Conservation (phyloP, 2,797 vertebrate genomes). For the Smutsia gigantea region DNA sequence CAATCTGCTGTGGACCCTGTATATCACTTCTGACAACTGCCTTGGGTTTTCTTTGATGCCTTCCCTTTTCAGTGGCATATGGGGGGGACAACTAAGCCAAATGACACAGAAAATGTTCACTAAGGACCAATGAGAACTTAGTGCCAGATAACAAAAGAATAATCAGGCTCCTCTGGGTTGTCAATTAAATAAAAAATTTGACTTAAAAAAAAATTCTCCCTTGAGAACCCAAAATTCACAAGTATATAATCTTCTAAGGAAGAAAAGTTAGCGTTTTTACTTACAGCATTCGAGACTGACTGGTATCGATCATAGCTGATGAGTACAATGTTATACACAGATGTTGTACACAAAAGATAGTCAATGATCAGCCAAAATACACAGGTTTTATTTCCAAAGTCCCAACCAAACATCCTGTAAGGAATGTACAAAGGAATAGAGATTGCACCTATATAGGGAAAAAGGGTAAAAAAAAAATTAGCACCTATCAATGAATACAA, state of each 20-base stretch:
- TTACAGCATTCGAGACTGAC: conserved; percentile 93
- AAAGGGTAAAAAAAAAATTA: not conserved
- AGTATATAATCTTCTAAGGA: not conserved
- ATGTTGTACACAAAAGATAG: conserved; percentile 93
- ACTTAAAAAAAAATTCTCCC: not conserved
- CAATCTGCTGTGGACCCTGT: not conserved
- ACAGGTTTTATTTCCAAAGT: conserved; percentile 88
- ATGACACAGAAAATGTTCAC: not conserved
- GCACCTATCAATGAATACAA: not conserved
- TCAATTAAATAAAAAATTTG: not conserved
- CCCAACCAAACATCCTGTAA: conserved; percentile 89
- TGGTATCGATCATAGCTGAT: conserved; percentile 95
- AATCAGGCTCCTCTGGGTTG: not conserved
- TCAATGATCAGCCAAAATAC: conserved; percentile 93
- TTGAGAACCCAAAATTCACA: not conserved
- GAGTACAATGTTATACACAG: conserved; percentile 94
- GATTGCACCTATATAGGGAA: conserved; percentile 86
- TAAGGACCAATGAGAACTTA: not conserved
- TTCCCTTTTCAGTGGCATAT: not conserved
- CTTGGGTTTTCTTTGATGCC: not conserved
- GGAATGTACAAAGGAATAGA: conserved; percentile 94
- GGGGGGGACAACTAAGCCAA: not conserved
- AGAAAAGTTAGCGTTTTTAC: conserved; percentile 78
- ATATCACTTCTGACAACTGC: not conserved
- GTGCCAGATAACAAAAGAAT: not conserved